Evolutionary conservation across 1,140 invertebrate genomes (phyloP).

Genomic region (Ceratina australensis): DNA sequence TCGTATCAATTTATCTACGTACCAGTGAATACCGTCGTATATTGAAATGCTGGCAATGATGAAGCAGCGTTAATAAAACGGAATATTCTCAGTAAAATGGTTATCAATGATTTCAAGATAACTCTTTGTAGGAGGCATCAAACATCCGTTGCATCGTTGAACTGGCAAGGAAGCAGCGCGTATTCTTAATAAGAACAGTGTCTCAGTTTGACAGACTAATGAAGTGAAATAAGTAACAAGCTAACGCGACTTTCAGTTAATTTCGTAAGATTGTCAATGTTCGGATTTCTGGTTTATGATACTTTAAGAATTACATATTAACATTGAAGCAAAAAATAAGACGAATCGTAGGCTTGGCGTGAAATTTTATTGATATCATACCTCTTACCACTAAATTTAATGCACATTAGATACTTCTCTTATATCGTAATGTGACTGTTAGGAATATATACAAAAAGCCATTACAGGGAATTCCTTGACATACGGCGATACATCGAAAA

Average conservation of each 20-base stretch:
- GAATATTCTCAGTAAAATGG: too few species aligned
- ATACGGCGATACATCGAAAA: conserved; percentile 71
- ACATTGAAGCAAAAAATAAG: neutral
- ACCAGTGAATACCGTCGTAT: too few species aligned
- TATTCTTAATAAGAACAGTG: neutral
- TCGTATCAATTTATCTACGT: too few species aligned
- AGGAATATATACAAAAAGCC: conserved; percentile 79
- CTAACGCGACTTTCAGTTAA: neutral
- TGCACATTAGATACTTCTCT: conserved; percentile 76
- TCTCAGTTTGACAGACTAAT: neutral
- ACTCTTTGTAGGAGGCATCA: neutral
- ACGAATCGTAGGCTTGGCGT: conserved; percentile 25
- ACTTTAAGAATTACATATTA: neutral
- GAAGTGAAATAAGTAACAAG: neutral
- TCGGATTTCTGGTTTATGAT: too few species aligned
- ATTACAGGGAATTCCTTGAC: conserved; percentile 70
- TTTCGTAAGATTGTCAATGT: too few species aligned
- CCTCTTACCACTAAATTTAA: conserved; percentile 75
- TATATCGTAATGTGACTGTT: conserved; percentile 70
- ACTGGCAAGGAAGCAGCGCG: neutral
- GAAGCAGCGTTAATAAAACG: too few species aligned
- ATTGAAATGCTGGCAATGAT: too few species aligned
- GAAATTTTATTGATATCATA: conserved; percentile 74
- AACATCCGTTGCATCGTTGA: neutral
- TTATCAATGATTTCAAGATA: too few species aligned